Evolutionary conservation across 2,888 invertebrate species (phyloP), one percentile per base, ranked within the genome.

Genomic region (Melanophora roralis): DNA sequence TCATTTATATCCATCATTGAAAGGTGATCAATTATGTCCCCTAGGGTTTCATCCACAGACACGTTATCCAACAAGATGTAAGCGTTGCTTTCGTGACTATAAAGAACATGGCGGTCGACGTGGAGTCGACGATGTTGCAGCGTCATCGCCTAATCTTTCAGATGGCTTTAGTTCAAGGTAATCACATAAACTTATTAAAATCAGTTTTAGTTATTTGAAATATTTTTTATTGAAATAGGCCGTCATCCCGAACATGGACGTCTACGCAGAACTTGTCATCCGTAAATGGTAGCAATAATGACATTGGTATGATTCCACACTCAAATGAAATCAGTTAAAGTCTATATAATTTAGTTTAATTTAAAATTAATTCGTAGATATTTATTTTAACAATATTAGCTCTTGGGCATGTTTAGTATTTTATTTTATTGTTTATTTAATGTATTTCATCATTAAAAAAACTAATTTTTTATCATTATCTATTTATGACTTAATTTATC

Each of bases 41-140:
- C 91, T 97, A 88, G 97, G 97, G 53, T 97, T 97, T 90, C 96
- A 97, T 91, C 97, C 97, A 78, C 97, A 97, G 91, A 96, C 97
- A 85, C 93, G 97, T 86, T 97, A 97, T 95, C 97, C 97, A 59
- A 97, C 97, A 74, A 93, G 97, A 86, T 97, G 97, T 91, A 97
- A 97, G 91, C 92, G 97, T 85, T 97, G 97, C 90, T 97, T 97
- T 92, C 93, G 95, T 85, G 97, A 97, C 89, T 97, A 97, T 91
- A 97, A 96, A 91, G 97, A 97, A 88, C 97, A 97, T 90, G 95
- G 94, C 68, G 93, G 93, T 45, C 93, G 93, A 85, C 93, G 93
- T 87, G 93, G 93, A 82, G 93, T 93, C 74, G 93, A 93, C 82
- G 92, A 93, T 85, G 94, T 95, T 55, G 93, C 94, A 49, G 93